Percentiles rank a stretch among this genome's conserved stretches.
phyloP scores from a whole-genome alignment of 2,113 vertebrate genomes.

The Marmota monax region DNA sequence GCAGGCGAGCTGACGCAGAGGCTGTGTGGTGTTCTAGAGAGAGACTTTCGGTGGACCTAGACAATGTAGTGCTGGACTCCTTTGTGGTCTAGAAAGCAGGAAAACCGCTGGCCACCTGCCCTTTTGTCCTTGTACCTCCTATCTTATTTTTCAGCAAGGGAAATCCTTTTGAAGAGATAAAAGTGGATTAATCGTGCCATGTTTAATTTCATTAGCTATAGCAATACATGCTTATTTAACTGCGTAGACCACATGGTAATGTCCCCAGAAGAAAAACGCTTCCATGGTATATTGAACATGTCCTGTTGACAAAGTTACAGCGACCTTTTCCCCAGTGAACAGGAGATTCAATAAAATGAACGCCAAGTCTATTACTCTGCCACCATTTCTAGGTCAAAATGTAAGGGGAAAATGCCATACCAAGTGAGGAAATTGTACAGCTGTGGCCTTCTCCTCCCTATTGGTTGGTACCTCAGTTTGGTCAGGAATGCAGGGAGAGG shows the following conservation, averaged over 20 bases:
- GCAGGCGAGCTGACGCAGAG: not conserved
- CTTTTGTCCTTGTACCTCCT: not conserved
- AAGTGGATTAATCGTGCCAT: conserved; percentile 60
- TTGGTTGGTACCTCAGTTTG: not conserved
- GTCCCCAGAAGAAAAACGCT: conserved; percentile 84
- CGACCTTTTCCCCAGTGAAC: conserved; percentile 86
- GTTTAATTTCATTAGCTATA: conserved; percentile 70
- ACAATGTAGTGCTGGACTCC: conserved; percentile 25
- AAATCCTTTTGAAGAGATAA: conserved; percentile 51
- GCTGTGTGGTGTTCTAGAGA: not conserved
- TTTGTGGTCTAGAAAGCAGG: not conserved
- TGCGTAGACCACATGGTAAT: conserved; percentile 74
- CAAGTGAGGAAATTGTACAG: not conserved
- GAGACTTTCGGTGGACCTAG: not conserved
- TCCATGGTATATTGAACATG: conserved; percentile 85
- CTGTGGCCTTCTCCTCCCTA: not conserved
- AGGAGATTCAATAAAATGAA: conserved; percentile 85
- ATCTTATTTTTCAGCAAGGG: conserved; percentile 41
- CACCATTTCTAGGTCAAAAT: conserved; percentile 69
- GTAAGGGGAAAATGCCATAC: not conserved
- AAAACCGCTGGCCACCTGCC: too few relatives aligned
- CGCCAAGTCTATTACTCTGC: conserved; percentile 81
- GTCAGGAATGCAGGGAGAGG: not conserved
- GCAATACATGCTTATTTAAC: conserved; percentile 49
- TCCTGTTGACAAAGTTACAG: conserved; percentile 86